Percentiles rank a stretch among this genome's conserved stretches.
These are phyloP conservation scores for Astreopora myriophthalma DNA, from an alignment of 64 coral and sea anemone genomes.

Conservation along the genomic window DNA sequence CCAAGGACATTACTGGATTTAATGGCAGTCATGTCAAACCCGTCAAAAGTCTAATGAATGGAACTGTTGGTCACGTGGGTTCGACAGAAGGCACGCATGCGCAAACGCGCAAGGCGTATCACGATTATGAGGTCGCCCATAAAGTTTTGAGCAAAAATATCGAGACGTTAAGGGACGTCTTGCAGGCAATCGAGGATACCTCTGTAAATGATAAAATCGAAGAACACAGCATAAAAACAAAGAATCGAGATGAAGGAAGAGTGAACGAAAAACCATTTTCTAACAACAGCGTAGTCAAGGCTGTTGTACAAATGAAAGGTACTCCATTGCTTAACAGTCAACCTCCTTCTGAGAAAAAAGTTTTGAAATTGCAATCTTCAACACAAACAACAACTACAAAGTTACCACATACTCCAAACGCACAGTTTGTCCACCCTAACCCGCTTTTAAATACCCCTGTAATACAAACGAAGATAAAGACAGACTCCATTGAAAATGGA, in stretches of 20 bases:
- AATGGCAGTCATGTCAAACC: not conserved
- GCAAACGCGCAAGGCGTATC: not conserved
- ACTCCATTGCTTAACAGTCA: not conserved
- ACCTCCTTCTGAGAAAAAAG: not conserved
- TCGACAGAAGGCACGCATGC: not conserved
- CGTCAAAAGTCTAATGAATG: not conserved
- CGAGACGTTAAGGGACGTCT: constrained; percentile 7
- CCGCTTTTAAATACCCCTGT: not conserved
- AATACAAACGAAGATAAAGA: not conserved
- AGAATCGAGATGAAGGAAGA: not conserved
- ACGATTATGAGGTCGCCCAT: not conserved
- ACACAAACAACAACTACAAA: not conserved
- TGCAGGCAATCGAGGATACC: not conserved
- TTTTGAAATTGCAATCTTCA: not conserved
- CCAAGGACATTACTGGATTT: not conserved
- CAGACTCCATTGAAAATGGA: not conserved
- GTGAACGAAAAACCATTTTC: not conserved
- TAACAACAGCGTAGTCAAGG: not conserved
- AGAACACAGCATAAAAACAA: not conserved
- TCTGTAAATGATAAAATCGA: not conserved
- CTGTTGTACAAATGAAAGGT: not conserved
- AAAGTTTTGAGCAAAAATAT: constrained; percentile 25
- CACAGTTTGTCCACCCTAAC: too few relatives aligned
- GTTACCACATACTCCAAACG: not conserved
- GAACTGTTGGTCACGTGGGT: not conserved